These are phyloP conservation scores for Perognathus longimembris DNA, from an alignment of 2,113 vertebrate genomes.

Conservation along the genomic window DNA sequence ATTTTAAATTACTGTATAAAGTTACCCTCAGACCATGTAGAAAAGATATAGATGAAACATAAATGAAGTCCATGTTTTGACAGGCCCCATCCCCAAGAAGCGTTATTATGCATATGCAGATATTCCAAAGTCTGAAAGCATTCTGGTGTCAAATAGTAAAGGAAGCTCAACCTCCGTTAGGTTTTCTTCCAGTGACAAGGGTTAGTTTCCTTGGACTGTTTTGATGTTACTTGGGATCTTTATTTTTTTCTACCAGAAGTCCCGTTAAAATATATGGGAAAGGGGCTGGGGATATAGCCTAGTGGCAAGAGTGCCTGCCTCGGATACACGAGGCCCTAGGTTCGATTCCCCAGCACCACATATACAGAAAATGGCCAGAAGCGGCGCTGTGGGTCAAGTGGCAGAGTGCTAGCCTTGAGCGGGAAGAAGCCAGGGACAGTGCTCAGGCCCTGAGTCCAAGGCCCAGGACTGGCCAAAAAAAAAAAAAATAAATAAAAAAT, in stretches of 20 bases:
- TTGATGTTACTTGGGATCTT: constrained; percentile 18
- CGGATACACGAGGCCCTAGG: too few species aligned
- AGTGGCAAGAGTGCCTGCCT: too few species aligned
- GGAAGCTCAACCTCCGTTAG: background rate
- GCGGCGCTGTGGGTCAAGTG: too few species aligned
- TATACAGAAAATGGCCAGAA: too few species aligned
- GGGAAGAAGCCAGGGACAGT: too few species aligned
- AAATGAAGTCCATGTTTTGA: background rate
- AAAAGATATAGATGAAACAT: too few species aligned
- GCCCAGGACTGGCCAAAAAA: too few species aligned
- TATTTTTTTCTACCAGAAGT: background rate
- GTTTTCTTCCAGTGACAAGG: background rate
- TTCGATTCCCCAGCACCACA: too few species aligned
- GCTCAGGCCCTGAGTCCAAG: too few species aligned
- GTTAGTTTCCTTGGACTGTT: background rate
- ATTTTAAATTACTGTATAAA: background rate
- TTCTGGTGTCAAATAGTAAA: background rate
- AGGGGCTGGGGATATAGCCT: too few species aligned
- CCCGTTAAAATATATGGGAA: constrained; percentile 1
- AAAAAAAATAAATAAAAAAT: too few species aligned
- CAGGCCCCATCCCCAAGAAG: background rate
- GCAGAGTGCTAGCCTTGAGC: too few species aligned
- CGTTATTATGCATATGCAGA: background rate
- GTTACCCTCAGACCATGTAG: background rate
- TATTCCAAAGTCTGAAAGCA: background rate